Conservation (phyloP, 1,140 invertebrate species). For the Drosophila cardini region DNA sequence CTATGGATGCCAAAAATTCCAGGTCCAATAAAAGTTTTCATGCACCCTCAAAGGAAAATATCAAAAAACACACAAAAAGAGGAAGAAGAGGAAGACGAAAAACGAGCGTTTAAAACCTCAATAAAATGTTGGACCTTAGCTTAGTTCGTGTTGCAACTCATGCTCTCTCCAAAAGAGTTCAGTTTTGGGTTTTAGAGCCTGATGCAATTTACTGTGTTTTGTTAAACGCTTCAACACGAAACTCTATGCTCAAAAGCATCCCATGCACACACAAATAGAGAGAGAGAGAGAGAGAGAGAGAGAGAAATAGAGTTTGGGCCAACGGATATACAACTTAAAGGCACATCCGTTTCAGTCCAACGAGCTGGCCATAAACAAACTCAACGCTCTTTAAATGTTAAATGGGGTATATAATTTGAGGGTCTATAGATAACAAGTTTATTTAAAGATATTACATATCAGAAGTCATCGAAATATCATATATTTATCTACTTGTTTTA, state of each 20-base stretch:
- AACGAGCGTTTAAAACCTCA: slow-evolving; percentile 23
- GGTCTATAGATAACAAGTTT: too few species aligned
- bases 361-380: slow-evolving; percentile 76
- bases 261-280: slow-evolving; percentile 15
- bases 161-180: slow-evolving; percentile 20
- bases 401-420: slow-evolving; percentile 1
- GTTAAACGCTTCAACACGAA: slow-evolving; percentile 81
- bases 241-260: slow-evolving; percentile 65
- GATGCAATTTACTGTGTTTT: slow-evolving; percentile 80
- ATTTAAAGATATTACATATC: too few species aligned
- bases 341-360: slow-evolving; percentile 69
- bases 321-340: slow-evolving; percentile 80
- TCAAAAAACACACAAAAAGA: not conserved
- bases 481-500: too few species aligned
- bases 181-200: slow-evolving; percentile 33
- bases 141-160: slow-evolving; percentile 24
- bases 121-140: slow-evolving; percentile 34
- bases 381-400: slow-evolving; percentile 41
- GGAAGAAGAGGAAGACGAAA: not conserved
- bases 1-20: slow-evolving; percentile 20
- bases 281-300: slow-evolving; percentile 32
- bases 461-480: too few species aligned
- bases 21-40: slow-evolving; percentile 32
- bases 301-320: slow-evolving; percentile 25
- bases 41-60: not conserved